Conservation (phyloP, 2,113 vertebrate genomes). For the Parus major region DNA sequence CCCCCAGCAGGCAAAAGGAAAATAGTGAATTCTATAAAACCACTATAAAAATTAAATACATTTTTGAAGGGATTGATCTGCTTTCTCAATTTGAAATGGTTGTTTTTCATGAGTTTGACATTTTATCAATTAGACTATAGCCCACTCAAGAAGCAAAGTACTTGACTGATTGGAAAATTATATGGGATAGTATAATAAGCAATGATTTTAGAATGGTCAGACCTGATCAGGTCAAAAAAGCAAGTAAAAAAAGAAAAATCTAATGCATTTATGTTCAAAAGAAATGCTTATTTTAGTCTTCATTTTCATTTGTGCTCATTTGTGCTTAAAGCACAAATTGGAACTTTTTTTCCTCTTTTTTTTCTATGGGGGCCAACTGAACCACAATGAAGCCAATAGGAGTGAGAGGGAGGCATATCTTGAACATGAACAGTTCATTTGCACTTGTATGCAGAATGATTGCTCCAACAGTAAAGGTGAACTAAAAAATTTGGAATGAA, state of each 20-base stretch:
- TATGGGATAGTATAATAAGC: neutral
- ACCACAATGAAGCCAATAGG: neutral
- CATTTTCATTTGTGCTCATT: neutral
- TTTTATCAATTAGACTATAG: neutral
- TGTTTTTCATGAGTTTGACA: neutral
- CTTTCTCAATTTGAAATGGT: neutral
- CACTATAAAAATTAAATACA: neutral
- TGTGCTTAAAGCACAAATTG: neutral
- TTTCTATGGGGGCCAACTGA: neutral
- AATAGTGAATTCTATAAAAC: neutral
- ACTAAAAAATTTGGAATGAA: neutral
- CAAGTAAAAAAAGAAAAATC: neutral
- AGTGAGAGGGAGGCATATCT: neutral
- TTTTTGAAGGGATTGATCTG: neutral
- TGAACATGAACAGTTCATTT: neutral
- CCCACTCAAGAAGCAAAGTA: neutral
- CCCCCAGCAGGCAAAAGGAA: neutral
- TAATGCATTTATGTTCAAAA: neutral
- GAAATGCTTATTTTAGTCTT: neutral
- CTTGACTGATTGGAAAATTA: neutral
- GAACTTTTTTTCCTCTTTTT: rapidly evolving
- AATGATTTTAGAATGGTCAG: neutral
- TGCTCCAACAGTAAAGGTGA: neutral
- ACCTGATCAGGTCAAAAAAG: neutral
- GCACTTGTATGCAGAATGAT: neutral